Conservation (phyloP, 2,888 invertebrate genomes). For the Acronicta alni region DNA sequence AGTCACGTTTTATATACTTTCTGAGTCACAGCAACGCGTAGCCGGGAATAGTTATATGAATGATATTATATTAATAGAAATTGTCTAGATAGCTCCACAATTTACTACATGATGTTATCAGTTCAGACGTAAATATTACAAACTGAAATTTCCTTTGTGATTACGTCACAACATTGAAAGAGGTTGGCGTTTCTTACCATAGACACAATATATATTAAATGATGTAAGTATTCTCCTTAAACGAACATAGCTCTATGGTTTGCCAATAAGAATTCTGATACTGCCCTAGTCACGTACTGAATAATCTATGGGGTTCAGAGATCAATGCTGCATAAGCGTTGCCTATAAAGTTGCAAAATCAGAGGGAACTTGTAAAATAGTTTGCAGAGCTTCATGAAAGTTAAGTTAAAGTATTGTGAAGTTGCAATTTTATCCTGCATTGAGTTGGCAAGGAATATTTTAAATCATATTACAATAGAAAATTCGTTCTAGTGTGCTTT, state of each 20-base stretch:
- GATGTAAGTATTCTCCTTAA: slow-evolving; percentile 2
- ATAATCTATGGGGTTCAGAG: slow-evolving; percentile 55
- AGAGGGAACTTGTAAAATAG: slow-evolving; percentile 5
- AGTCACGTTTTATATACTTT: too few relatives aligned
- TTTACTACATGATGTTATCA: too few relatives aligned
- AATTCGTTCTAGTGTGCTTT: too few relatives aligned
- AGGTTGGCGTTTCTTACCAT: not conserved
- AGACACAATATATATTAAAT: slow-evolving; percentile 1
- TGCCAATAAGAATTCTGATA: slow-evolving; percentile 16
- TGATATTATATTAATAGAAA: too few relatives aligned
- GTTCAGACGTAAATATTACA: too few relatives aligned
- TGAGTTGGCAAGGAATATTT: too few relatives aligned
- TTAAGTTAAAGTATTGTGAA: too few relatives aligned
- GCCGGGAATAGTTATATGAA: too few relatives aligned
- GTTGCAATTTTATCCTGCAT: too few relatives aligned
- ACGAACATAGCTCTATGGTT: slow-evolving; percentile 15
- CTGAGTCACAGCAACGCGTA: too few relatives aligned
- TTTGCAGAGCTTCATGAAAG: not conserved
- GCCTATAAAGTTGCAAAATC: slow-evolving; percentile 24
- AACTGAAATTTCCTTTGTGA: not conserved
- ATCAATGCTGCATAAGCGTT: slow-evolving; percentile 35
- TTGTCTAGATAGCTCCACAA: too few relatives aligned
- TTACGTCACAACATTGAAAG: slow-evolving; percentile 10
- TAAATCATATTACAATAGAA: too few relatives aligned
- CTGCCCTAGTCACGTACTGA: slow-evolving; percentile 36